A percentile compares a stretch with the other conserved stretches of the same genome.
Evolutionary conservation across 1,140 invertebrate species (phyloP).

Genomic region (Copidosoma floridanum): DNA sequence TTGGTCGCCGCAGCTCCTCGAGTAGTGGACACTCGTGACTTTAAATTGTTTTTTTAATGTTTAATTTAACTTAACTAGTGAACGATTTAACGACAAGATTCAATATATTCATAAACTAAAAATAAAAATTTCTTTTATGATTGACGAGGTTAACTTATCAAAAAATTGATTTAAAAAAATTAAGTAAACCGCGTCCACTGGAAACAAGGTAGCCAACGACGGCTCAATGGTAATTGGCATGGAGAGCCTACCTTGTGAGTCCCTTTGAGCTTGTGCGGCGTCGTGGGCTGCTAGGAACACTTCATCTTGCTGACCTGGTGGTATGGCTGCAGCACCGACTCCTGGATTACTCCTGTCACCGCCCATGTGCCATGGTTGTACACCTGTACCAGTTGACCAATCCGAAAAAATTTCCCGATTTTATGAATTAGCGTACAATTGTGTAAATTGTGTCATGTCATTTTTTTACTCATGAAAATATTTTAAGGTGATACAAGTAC

Average conservation of each 20-base stretch:
- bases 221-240: slow-evolving; percentile 46
- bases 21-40: slow-evolving; percentile 52
- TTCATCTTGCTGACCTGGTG: slow-evolving; percentile 60
- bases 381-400: too few species aligned
- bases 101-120: too few species aligned
- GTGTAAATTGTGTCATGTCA: too few species aligned
- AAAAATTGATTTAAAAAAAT: not conserved
- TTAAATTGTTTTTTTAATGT: too few species aligned
- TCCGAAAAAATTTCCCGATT: too few species aligned
- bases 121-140: not conserved
- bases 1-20: slow-evolving; percentile 34
- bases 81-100: too few species aligned
- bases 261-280: slow-evolving; percentile 68
- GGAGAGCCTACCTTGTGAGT: slow-evolving; percentile 73
- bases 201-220: slow-evolving; percentile 13
- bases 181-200: too few species aligned
- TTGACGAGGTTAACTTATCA: not conserved
- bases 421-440: too few species aligned
- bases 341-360: slow-evolving; percentile 63
- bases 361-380: slow-evolving; percentile 63
- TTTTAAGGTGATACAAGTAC: too few species aligned
- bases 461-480: too few species aligned
- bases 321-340: slow-evolving; percentile 48
- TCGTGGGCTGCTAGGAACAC: slow-evolving; percentile 71
- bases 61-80: too few species aligned